phyloP scores from a whole-genome alignment of 2,113 vertebrate species.

The Mus spicilegus region DNA sequence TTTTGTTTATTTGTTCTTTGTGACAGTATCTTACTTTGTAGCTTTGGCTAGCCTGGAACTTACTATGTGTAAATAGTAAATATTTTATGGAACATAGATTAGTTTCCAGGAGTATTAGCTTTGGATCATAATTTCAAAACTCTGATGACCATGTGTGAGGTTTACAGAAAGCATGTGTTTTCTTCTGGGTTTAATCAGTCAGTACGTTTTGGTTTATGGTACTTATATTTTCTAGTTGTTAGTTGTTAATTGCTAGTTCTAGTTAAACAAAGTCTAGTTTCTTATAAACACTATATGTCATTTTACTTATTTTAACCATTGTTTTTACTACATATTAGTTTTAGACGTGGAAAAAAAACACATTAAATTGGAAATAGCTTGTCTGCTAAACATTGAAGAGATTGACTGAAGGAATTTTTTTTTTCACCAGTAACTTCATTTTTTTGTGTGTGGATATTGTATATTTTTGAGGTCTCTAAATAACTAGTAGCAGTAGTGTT shows the following conservation, averaged over 20 bases:
- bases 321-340: constrained; percentile 20
- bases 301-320: constrained; percentile 59
- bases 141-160: background rate
- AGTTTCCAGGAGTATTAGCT: background rate
- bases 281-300: constrained; percentile 6
- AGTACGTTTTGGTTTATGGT: constrained; percentile 23
- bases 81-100: background rate
- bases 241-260: background rate
- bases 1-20: background rate
- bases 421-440: constrained; percentile 31
- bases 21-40: background rate
- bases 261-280: constrained; percentile 42
- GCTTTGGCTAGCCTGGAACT: background rate
- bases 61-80: background rate
- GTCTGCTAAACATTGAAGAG: constrained; percentile 38
- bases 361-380: constrained; percentile 61
- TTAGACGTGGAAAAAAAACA: constrained; percentile 32
- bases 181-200: background rate
- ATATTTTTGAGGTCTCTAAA: constrained; percentile 56
- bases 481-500: constrained; percentile 65
- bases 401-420: constrained; percentile 54
- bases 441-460: constrained; percentile 56
- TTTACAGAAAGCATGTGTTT: constrained; percentile 16
- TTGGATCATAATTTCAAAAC: background rate
- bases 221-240: constrained; percentile 29